Conservation (phyloP, 2,888 invertebrate genomes). For the Cylloceria caligata region DNA sequence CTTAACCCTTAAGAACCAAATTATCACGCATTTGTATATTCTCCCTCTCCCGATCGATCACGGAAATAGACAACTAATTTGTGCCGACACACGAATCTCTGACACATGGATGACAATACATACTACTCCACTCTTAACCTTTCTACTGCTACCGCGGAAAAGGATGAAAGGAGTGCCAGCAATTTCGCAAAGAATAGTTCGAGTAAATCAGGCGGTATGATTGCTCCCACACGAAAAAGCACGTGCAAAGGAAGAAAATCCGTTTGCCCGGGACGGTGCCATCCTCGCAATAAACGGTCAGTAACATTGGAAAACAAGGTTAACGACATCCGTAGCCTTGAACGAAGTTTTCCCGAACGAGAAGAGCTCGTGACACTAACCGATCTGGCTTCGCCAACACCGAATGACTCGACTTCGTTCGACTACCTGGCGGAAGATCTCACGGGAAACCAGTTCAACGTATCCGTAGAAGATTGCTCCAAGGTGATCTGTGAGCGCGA, state of each 20-base stretch:
- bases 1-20: slow-evolving; percentile 30
- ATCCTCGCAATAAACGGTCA: slow-evolving; percentile 66
- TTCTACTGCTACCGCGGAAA: not conserved
- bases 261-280: slow-evolving; percentile 76
- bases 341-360: slow-evolving; percentile 24
- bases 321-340: slow-evolving; percentile 10
- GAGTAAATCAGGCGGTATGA: slow-evolving; percentile 47
- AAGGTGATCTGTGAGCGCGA: not conserved
- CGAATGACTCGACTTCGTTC: slow-evolving; percentile 40
- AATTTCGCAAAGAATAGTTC: not conserved
- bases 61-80: slow-evolving; percentile 56
- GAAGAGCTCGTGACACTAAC: slow-evolving; percentile 15
- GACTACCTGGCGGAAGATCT: slow-evolving; percentile 37
- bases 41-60: slow-evolving; percentile 35
- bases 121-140: not conserved
- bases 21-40: slow-evolving; percentile 51
- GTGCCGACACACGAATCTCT: slow-evolving; percentile 56
- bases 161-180: not conserved
- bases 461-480: slow-evolving; percentile 41
- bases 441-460: slow-evolving; percentile 49
- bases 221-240: slow-evolving; percentile 65
- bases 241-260: slow-evolving; percentile 68
- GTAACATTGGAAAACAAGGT: slow-evolving; percentile 36
- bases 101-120: slow-evolving; percentile 58
- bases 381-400: not conserved